Conservation (phyloP, 2,888 invertebrate genomes). For the Venusia cambrica region DNA sequence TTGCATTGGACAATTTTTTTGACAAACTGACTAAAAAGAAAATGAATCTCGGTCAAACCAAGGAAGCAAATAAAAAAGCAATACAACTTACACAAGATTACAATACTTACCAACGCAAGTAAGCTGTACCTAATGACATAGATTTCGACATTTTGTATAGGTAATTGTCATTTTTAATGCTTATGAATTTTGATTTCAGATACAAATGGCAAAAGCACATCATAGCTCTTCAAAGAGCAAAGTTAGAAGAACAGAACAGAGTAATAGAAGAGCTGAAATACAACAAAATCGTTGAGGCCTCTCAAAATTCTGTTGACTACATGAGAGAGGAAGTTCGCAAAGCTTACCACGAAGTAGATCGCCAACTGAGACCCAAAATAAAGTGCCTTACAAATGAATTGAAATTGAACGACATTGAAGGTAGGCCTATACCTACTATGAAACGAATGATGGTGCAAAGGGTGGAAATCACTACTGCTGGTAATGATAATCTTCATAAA, state of each 20-base stretch:
- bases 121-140: slow-evolving; percentile 22
- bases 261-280: slow-evolving; percentile 87
- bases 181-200: too few relatives aligned
- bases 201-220: slow-evolving; percentile 87
- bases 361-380: slow-evolving; percentile 79
- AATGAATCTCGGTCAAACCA: slow-evolving; percentile 34
- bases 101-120: slow-evolving; percentile 69
- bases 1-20: slow-evolving; percentile 58
- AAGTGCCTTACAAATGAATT: slow-evolving; percentile 74
- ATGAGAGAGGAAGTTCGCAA: slow-evolving; percentile 81
- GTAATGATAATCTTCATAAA: too few relatives aligned
- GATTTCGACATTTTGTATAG: slow-evolving; percentile 3
- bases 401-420: slow-evolving; percentile 66
- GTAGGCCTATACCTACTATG: too few relatives aligned
- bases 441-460: too few relatives aligned
- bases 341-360: slow-evolving; percentile 78
- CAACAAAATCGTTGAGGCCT: slow-evolving; percentile 84
- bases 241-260: slow-evolving; percentile 86
- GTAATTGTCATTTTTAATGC: too few relatives aligned
- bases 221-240: slow-evolving; percentile 86
- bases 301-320: slow-evolving; percentile 78
- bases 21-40: slow-evolving; percentile 64
- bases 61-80: slow-evolving; percentile 45
- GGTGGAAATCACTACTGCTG: too few relatives aligned
- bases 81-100: slow-evolving; percentile 55